Percentiles rank a stretch among this genome's conserved stretches.
Conservation (phyloP, 2,797 vertebrate species). For the Leptatherina wallacei region DNA sequence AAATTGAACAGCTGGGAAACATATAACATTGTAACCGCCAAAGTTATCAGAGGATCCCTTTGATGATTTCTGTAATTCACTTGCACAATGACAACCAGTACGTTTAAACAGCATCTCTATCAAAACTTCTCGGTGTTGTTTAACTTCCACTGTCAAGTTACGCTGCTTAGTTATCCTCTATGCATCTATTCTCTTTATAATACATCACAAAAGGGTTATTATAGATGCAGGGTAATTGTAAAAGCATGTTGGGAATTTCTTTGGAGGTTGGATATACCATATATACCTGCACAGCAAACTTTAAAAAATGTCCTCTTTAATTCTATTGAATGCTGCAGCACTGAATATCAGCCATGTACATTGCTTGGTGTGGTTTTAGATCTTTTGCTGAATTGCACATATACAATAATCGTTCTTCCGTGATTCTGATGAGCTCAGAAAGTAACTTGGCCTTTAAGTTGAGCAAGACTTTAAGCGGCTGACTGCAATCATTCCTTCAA, state of each 20-base stretch:
- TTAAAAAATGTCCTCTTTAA: background rate
- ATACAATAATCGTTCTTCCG: conserved; percentile 25
- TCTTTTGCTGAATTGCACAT: conserved; percentile 36
- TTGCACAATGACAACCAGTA: conserved; percentile 34
- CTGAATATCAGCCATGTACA: conserved; percentile 11
- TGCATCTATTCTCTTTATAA: conserved; percentile 19
- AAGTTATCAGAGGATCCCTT: conserved; percentile 15
- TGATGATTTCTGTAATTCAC: conserved; percentile 17
- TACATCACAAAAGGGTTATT: conserved; percentile 4
- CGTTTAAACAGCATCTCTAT: conserved; percentile 10
- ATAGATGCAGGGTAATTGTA: conserved; percentile 6
- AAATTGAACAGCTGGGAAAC: conserved; percentile 19
- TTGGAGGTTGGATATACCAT: conserved; percentile 3
- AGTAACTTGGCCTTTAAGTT: background rate
- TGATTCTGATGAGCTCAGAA: conserved; percentile 38
- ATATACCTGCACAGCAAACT: conserved; percentile 19
- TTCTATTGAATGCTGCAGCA: conserved; percentile 20
- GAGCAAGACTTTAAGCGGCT: conserved; percentile 21
- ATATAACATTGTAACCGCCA: background rate
- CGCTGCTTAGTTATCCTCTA: conserved; percentile 24
- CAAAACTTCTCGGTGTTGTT: conserved; percentile 27
- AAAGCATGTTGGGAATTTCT: background rate
- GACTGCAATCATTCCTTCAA: conserved; percentile 69
- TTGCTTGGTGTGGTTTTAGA: conserved; percentile 20
- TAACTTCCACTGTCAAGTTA: conserved; percentile 9